Percentiles rank a stretch among this genome's conserved stretches.
Conservation (phyloP, 2,113 vertebrate genomes). For the Sturnus vulgaris region DNA sequence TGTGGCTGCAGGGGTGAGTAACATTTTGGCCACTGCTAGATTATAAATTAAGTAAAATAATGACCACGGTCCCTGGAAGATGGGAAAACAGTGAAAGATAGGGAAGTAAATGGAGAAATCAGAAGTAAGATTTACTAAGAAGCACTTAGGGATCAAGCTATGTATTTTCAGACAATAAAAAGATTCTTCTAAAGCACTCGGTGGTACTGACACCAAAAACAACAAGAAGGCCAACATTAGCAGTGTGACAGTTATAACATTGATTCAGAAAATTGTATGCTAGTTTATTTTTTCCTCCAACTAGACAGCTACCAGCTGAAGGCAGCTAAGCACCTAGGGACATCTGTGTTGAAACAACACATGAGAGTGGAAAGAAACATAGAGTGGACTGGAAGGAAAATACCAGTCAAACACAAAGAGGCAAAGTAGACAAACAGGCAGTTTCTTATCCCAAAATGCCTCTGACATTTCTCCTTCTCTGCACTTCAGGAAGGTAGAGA, state of each 20-base stretch:
- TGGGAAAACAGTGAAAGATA: not conserved
- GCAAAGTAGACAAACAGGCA: not conserved
- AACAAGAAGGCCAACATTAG: not conserved
- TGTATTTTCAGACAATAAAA: not conserved
- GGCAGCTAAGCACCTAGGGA: not conserved
- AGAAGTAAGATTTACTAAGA: not conserved
- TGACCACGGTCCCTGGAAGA: not conserved
- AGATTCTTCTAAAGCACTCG: not conserved
- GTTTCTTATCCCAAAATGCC: not conserved
- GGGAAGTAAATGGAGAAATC: not conserved
- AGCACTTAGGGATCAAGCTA: not conserved
- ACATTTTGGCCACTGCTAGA: not conserved
- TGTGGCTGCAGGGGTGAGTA: not conserved
- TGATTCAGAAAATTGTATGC: not conserved
- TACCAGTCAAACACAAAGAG: not conserved
- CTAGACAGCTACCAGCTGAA: not conserved
- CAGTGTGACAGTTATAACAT: not conserved
- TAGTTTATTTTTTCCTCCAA: constrained; percentile 6
- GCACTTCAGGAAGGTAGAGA: not conserved
- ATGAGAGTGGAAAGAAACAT: not conserved
- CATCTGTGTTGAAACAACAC: not conserved
- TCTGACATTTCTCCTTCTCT: not conserved
- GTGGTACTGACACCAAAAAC: not conserved
- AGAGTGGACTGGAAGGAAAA: not conserved
- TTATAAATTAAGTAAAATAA: not conserved